phyloP scores from a whole-genome alignment of 2,888 invertebrate species.

The Xestia xanthographa region DNA sequence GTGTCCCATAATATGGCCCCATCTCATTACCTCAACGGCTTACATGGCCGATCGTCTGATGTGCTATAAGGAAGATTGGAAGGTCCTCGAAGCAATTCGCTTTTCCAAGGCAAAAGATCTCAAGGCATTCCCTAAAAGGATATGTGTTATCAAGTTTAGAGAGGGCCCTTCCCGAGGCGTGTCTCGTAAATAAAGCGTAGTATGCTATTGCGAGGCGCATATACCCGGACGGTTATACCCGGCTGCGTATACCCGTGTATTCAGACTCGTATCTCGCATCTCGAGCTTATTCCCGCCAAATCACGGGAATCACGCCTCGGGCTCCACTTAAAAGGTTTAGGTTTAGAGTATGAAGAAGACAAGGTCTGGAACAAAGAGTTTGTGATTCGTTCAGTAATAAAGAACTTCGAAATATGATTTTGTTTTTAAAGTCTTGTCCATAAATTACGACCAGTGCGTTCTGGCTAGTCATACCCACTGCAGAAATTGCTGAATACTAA shows the following conservation, averaged over 20 bases:
- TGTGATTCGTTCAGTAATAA: not conserved
- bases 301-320: conserved; percentile 55
- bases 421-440: not conserved
- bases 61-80: conserved; percentile 40
- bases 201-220: conserved; percentile 41
- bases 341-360: conserved; percentile 17
- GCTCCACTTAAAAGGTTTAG: conserved; percentile 46
- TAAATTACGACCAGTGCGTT: not conserved
- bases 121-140: conserved; percentile 33
- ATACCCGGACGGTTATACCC: conserved; percentile 6
- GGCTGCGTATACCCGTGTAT: conserved; percentile 1
- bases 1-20: not conserved
- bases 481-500: not conserved
- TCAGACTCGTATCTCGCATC: conserved; percentile 43
- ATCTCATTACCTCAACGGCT: conserved; percentile 15
- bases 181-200: conserved; percentile 59
- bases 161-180: conserved; percentile 31
- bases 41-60: not conserved
- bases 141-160: conserved; percentile 56
- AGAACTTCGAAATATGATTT: not conserved
- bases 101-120: conserved; percentile 41
- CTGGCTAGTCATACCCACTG: not conserved
- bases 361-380: not conserved
- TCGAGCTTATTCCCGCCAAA: conserved; percentile 52
- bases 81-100: conserved; percentile 18